Base-by-base conservation (phyloP, 1,140 invertebrate genomes). In the Wasmannia auropunctata region DNA sequence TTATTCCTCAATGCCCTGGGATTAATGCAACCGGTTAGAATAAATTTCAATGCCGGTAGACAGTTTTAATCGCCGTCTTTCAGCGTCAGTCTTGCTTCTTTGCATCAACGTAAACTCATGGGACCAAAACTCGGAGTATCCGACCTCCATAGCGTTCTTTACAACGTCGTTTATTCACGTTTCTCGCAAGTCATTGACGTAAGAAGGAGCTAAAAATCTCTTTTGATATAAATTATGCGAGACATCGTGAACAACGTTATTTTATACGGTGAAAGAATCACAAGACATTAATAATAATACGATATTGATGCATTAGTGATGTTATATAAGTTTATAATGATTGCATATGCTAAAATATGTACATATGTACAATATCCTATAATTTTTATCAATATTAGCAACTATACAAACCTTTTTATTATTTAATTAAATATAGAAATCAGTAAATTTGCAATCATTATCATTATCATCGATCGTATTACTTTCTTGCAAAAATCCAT, bases 31-130 rank as follows among this genome's bases (percentile, higher is more conserved):
- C 58, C 49, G 51, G 43, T 60, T 81, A 54, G 37, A 81, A 81
- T 86, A 81, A 81, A 86, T 86, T 81, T 86, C 85, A 70, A 86
- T 49, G 77, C 22, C 75, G 37, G 28, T 28, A 62, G 85, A 70
- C 28, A 81, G 34, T 81, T 81, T 83, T 81, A 86, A 86, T 86
- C 74, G 63, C 31, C 43, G 63, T 40, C 49, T 63, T 67, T 86
- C 54, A 67, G 22, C 22, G 77, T 70, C 77, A 49, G 43, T 37
- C n/a, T 81, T 58, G 4, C 62, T 22, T 54, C 19, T 46, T 62
- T 28, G 25, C 28, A 46, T 51, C 28, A 46, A 11, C 58, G 84
- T 43, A 86, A 70, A 56, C 63, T 86, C 63, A 34, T 60, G 31
- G 46, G 63, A 70, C 46, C 46, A 3, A 80, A 80, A 62, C 74